Percentiles rank a stretch among this genome's conserved stretches.
These are phyloP conservation scores for Dicranocentrus wangi DNA, from an alignment of 2,888 invertebrate species.

Conservation along the genomic window DNA sequence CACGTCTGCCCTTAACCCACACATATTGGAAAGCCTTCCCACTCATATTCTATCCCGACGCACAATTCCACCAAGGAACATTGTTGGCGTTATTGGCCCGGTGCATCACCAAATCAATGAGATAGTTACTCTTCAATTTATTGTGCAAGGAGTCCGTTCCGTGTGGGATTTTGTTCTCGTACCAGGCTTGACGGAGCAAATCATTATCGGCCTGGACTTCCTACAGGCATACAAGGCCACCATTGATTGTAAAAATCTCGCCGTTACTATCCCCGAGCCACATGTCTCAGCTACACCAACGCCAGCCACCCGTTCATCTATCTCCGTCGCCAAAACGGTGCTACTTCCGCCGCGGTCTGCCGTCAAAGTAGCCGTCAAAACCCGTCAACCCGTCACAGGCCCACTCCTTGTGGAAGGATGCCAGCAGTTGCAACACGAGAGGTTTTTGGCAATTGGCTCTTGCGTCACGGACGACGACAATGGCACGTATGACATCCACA, in stretches of 20 bases:
- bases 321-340: background rate
- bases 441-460: background rate
- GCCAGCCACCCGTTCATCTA: background rate
- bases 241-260: background rate
- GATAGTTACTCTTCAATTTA: background rate
- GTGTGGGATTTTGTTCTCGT: constrained; percentile 11
- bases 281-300: background rate
- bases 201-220: constrained; percentile 1
- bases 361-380: background rate
- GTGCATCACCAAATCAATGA: background rate
- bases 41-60: background rate
- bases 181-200: background rate
- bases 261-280: background rate
- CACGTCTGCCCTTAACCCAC: constrained; percentile 4
- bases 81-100: background rate
- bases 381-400: background rate
- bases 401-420: background rate
- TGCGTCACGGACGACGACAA: background rate
- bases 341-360: background rate
- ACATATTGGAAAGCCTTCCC: background rate
- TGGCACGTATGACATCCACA: background rate
- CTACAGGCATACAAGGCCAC: background rate
- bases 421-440: background rate
- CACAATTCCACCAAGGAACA: background rate
- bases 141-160: background rate